Conservation (phyloP, 2,113 vertebrate species). For the Pygoscelis antarcticus region DNA sequence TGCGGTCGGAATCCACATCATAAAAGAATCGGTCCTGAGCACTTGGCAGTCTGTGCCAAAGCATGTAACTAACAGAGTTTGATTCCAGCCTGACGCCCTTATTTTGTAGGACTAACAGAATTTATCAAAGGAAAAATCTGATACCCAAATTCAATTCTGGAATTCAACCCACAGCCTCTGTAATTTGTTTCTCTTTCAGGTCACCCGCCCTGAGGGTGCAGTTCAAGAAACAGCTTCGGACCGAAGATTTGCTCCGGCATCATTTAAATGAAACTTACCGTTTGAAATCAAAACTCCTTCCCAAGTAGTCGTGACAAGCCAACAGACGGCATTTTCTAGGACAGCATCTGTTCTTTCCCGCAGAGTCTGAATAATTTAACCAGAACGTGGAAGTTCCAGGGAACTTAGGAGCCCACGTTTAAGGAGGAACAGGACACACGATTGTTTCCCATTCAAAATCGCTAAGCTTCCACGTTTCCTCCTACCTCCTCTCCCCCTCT, state of each 20-base stretch:
- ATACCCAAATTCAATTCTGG: background rate
- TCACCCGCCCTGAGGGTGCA: background rate
- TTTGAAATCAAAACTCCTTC: background rate
- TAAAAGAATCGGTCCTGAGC: background rate
- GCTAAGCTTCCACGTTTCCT: background rate
- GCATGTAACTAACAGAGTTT: background rate
- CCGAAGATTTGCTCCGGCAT: background rate
- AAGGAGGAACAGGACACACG: background rate
- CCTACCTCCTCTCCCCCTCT: background rate
- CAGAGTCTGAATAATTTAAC: background rate
- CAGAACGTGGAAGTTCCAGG: background rate
- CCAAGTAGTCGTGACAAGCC: slow-evolving; percentile 30
- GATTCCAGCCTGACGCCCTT: background rate
- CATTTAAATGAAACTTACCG: background rate
- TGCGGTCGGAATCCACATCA: background rate
- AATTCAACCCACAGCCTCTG: background rate
- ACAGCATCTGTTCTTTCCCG: slow-evolving; percentile 46
- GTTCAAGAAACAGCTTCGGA: background rate
- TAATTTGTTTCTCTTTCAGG: background rate
- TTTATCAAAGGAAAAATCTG: background rate
- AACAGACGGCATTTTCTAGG: slow-evolving; percentile 51
- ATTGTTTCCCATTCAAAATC: background rate
- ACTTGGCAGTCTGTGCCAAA: background rate
- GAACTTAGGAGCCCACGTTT: background rate
- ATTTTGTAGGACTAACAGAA: background rate